Base-by-base conservation (phyloP, 2,797 vertebrate species). In the Thaleichthys pacificus region DNA sequence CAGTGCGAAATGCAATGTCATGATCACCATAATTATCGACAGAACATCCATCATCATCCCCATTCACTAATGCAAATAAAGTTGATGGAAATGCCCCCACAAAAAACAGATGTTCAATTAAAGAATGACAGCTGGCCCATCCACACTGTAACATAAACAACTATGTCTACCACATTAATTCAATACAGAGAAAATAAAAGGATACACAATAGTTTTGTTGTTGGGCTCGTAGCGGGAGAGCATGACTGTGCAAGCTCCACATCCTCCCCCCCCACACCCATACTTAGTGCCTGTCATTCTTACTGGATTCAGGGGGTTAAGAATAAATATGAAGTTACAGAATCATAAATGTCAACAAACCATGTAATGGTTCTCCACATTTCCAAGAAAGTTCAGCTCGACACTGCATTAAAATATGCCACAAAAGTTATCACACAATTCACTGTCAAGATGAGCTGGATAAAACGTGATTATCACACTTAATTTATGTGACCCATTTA, bases 231-330 rank as follows among this genome's bases (percentile, higher is more conserved):
- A 88, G 58, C 77, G 79, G 0, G 94, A 95, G 75, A 95, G 83
- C 94, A 95, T 91, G 71, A 93, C 84, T 0, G 93, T 93, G 58
- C 93, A 94, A 58, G 90, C 85, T 0, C 93, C 94, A 58, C 94
- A 95, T 51, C 90, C 94, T 6, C 94, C 94, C 19, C 89, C 92
- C 74, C 94, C 93, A 80, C 94, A 96, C 79, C 92, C 87, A 35
- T 93, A 93, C 77, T 95, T 96, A 4, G 92, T 92, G 42, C 94
- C 96, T 0, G 95, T 96, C 71, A 97, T 66, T 72, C 9, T 80
- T 71, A 96, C 96, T 97, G 87, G 76, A 69, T 60, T 8, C 12
- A 3, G 19, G 63, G 12, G 11, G 86, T 91, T 64, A 92, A 89
- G 80, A 81, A 69, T 2, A 62, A 32, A 7, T 30, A 30, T 30